Percentiles rank a stretch among this genome's conserved stretches.
Conservation (phyloP, 2,797 vertebrate species). For the Pseudomugil tenellus region DNA sequence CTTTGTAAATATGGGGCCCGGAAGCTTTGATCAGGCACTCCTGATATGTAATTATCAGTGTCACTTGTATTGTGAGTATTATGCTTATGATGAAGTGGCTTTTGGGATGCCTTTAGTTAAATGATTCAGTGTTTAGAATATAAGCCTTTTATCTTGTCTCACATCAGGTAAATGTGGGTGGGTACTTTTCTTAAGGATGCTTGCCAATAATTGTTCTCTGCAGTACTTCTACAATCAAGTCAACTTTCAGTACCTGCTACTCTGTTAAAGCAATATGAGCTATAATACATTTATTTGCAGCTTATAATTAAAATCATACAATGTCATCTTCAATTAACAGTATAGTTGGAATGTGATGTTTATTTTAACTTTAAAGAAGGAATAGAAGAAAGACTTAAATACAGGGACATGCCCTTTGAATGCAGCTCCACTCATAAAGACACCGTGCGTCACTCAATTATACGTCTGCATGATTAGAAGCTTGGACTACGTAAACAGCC, state of each 20-base stretch:
- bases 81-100: conserved; percentile 33
- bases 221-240: neutral
- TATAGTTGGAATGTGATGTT: conserved; percentile 52
- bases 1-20: conserved; percentile 51
- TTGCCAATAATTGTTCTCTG: conserved; percentile 1
- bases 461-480: conserved; percentile 88
- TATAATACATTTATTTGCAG: conserved; percentile 52
- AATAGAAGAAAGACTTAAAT: conserved; percentile 80
- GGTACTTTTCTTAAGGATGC: conserved; percentile 17
- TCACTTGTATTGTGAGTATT: conserved; percentile 22
- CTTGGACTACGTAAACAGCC: conserved; percentile 87
- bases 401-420: conserved; percentile 86
- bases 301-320: conserved; percentile 59
- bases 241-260: conserved; percentile 6
- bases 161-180: conserved; percentile 4
- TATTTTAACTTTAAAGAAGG: conserved; percentile 64
- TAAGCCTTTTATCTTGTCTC: conserved; percentile 11
- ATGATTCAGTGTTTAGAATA: conserved; percentile 6
- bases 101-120: conserved; percentile 15
- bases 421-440: conserved; percentile 85
- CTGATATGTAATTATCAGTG: conserved; percentile 49
- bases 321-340: conserved; percentile 59
- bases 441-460: conserved; percentile 86
- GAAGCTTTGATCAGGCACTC: conserved; percentile 51
- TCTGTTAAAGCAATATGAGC: conserved; percentile 36